Base-by-base conservation (phyloP, 2,113 vertebrate genomes). In the Chlamydotis undulata region DNA sequence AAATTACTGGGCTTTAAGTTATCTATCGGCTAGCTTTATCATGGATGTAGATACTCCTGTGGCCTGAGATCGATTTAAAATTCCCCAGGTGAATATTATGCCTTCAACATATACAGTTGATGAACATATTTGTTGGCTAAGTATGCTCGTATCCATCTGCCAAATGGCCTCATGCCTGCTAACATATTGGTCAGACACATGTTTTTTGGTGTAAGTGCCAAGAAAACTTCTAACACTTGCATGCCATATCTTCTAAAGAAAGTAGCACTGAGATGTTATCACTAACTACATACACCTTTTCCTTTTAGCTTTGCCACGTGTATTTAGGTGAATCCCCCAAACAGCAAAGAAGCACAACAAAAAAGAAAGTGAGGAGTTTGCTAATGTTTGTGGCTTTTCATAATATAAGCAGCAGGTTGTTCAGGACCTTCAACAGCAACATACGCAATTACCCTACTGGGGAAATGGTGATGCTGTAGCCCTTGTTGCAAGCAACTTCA, bases 161-260 rank as follows among this genome's bases (percentile, higher is more conserved):
- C 73, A 90, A 94, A 91, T 91, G 93, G 84, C 83, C 76, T 70
- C 47, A 68, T 92, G 84, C 64, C 89, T 91, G 83, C 92, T 94
- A 95, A 78, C 86, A 92, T 87, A 68, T 70, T 90, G 65, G 67
- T 94, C 91, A 94, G 67, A 95, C 89, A 92, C 59, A 95, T 96
- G 85, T 80, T 89, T 93, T 91, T 19, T 52, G 50, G 60, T n/a
- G 22, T 80, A 53, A 82, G 50, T 17, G 90, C 90, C 94, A 95
- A 84, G 78, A 93, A 89, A 73, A 43, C 78, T 95, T 89, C 82
- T 67, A 55, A 50, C 64, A n/a, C 75, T 90, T 83, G 37, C 59
- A 56, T 9, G 15, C 64, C 1, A 0, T 39, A 56, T 90, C 93
- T 94, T 80, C 67, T n/a, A 73, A 89, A 83, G 81, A 55, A 79